Evolutionary conservation across 2,888 invertebrate species (phyloP).

Genomic region (Leptopilina myrica): DNA sequence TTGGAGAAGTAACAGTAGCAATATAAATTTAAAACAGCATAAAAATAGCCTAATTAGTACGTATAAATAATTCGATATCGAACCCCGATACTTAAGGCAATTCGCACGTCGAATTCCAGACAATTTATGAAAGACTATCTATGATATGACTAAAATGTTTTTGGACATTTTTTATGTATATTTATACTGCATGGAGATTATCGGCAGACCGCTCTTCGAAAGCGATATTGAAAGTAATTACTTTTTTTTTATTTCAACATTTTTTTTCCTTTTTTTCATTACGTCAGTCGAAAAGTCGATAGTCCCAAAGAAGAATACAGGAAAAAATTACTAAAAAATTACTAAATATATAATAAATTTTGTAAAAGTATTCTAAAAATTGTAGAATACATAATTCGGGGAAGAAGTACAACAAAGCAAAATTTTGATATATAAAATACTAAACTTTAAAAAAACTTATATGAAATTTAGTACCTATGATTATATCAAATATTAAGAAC

Average conservation of each 20-base stretch:
- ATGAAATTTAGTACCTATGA: too few species aligned
- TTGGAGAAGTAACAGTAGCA: constrained; percentile 10
- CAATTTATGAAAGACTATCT: constrained; percentile 34
- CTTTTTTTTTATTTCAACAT: constrained; percentile 3
- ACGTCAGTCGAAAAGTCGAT: not conserved
- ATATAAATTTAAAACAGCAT: constrained; percentile 8
- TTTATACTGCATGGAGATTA: constrained; percentile 1
- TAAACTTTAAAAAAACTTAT: too few species aligned
- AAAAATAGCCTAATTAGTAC: constrained; percentile 22
- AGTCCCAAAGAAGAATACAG: not conserved
- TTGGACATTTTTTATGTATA: constrained; percentile 14
- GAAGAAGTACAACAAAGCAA: too few species aligned
- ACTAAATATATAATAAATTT: too few species aligned
- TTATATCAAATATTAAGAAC: too few species aligned
- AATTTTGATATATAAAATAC: too few species aligned
- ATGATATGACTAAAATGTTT: constrained; percentile 35
- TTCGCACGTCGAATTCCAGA: constrained; percentile 15
- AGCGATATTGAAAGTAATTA: constrained; percentile 27
- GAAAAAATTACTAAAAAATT: too few species aligned
- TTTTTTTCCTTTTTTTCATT: not conserved
- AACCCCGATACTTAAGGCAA: constrained; percentile 15
- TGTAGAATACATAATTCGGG: too few species aligned
- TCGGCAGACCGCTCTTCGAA: constrained; percentile 9
- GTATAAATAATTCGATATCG: constrained; percentile 17
- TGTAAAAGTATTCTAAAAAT: too few species aligned